Conservation (phyloP, 2,797 vertebrate species). For the Darevskia mixta region DNA sequence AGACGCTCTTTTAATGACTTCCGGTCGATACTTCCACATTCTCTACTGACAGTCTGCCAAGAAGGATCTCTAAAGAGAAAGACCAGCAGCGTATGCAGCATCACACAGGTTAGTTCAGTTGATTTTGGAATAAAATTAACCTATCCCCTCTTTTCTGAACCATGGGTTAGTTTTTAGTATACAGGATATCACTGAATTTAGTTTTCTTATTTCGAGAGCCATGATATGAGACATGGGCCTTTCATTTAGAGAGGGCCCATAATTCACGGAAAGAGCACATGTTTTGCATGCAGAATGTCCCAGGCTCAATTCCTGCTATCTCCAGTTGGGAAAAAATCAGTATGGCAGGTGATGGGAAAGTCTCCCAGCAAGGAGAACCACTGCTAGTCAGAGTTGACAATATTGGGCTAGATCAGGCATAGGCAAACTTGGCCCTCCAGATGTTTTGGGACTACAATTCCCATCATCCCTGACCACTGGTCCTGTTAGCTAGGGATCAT, state of each 20-base stretch:
- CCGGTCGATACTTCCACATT: constrained; percentile 95
- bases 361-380: background rate
- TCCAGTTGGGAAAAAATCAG: background rate
- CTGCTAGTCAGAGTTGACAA: background rate
- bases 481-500: too few relatives aligned
- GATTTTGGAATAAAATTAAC: background rate
- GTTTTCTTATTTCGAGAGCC: background rate
- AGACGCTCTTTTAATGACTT: constrained; percentile 97
- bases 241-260: background rate
- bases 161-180: background rate
- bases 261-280: too few relatives aligned
- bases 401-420: background rate
- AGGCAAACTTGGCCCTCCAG: too few relatives aligned
- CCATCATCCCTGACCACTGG: too few relatives aligned
- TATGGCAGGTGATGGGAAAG: background rate
- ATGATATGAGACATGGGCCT: too few relatives aligned
- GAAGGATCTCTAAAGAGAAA: constrained; percentile 89
- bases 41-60: constrained; percentile 90
- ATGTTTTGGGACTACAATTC: too few relatives aligned
- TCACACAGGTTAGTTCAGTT: constrained; percentile 82
- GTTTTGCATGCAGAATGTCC: background rate
- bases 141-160: background rate
- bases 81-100: constrained; percentile 86
- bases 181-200: background rate
- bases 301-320: background rate